Evolutionary conservation across 2,797 vertebrate genomes (phyloP).

Genomic region (Clarias laeviceps): DNA sequence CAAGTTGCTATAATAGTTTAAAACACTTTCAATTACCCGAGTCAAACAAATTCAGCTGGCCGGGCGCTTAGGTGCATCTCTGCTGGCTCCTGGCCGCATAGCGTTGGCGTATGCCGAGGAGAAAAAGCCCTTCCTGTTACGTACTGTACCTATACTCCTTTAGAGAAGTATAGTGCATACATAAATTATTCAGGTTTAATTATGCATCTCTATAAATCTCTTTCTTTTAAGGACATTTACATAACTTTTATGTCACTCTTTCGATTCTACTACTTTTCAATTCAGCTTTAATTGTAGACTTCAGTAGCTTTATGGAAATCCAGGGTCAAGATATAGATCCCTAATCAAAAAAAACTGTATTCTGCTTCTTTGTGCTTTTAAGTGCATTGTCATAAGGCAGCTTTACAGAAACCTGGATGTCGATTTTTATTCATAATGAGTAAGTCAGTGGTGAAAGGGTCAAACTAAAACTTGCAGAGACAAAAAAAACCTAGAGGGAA

Average conservation of each 20-base stretch:
- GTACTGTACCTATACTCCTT: background rate
- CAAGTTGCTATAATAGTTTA: constrained; percentile 99
- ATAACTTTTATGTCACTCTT: background rate
- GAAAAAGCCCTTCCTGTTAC: constrained; percentile 26
- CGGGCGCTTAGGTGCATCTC: constrained; percentile 68
- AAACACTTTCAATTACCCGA: constrained; percentile 99
- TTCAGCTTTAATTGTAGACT: background rate
- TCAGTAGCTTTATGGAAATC: background rate
- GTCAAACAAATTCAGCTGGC: constrained; percentile 96
- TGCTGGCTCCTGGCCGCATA: constrained; percentile 73
- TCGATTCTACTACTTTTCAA: background rate
- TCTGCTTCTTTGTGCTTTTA: background rate
- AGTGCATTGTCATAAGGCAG: background rate
- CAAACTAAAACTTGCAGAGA: background rate
- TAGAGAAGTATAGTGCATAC: background rate
- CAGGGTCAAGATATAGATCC: background rate
- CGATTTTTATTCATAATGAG: background rate
- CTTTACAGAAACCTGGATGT: background rate
- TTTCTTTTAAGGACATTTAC: constrained; percentile 14
- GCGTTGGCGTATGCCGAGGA: constrained; percentile 49
- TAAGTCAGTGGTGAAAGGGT: background rate
- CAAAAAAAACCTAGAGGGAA: background rate
- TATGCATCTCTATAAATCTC: background rate
- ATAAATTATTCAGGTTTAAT: constrained; percentile 3
- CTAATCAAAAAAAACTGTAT: background rate